phyloP scores from a whole-genome alignment of 2,888 invertebrate species.

The Biston betularia region DNA sequence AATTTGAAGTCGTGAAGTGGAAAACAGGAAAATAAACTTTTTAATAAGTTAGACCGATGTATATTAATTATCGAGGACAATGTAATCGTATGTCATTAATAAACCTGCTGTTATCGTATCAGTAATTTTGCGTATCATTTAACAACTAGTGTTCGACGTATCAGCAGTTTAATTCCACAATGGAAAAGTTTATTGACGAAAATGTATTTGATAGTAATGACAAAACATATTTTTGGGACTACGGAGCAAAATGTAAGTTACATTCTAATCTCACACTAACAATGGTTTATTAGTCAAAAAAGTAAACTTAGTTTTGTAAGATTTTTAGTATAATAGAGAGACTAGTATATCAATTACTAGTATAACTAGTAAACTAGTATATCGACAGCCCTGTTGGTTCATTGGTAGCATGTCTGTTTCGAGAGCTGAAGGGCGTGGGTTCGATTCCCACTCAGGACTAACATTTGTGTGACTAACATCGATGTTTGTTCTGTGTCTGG shows the following conservation, averaged over 20 bases:
- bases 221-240: constrained; percentile 43
- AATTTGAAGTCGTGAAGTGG: background rate
- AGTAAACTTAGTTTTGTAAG: no score
- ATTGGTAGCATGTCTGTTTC: no score
- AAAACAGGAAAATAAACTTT: background rate
- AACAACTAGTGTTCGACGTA: background rate
- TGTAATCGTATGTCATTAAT: background rate
- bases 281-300: no score
- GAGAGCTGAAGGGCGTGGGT: no score
- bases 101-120: background rate
- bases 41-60: background rate
- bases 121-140: constrained; percentile 25
- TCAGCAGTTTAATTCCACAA: constrained; percentile 2
- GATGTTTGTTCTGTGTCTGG: no score
- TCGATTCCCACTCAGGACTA: no score
- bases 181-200: constrained; percentile 26
- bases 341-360: no score
- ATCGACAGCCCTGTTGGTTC: no score
- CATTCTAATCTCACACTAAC: no score
- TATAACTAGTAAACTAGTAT: no score
- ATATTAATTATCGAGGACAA: constrained; percentile 3
- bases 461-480: no score
- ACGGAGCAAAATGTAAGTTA: constrained; percentile 48
- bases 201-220: constrained; percentile 11
- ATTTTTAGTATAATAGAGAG: no score